Evolutionary conservation across 2,888 invertebrate species (phyloP).

Genomic region (Tetranychus truncatus): DNA sequence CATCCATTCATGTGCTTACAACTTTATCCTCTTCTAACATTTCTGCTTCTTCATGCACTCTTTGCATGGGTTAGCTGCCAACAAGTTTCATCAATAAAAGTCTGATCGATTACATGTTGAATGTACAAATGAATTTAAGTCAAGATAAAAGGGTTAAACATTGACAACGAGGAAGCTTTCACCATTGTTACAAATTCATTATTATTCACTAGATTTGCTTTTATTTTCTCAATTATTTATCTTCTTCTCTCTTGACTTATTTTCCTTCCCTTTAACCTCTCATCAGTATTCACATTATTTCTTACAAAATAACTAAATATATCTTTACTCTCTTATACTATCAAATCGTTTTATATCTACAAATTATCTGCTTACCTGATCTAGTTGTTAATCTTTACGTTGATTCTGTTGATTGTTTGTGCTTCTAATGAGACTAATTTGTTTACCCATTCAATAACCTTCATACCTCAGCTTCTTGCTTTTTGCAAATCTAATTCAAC

Average conservation of each 20-base stretch:
- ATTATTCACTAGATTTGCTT: not conserved
- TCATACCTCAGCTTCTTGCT: not conserved
- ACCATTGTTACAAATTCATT: not conserved
- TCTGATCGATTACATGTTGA: not conserved
- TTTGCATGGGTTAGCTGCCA: no score
- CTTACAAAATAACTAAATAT: not conserved
- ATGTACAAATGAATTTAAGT: not conserved
- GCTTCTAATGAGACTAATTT: not conserved
- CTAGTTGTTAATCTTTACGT: not conserved
- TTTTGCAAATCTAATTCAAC: not conserved
- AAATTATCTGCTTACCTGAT: not conserved
- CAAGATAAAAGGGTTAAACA: not conserved
- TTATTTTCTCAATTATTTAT: not conserved
- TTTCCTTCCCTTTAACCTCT: not conserved
- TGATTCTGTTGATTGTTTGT: not conserved
- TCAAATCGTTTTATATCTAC: not conserved
- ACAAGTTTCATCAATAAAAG: no score
- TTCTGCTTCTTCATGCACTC: no score
- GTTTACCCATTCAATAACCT: not conserved
- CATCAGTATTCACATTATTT: not conserved
- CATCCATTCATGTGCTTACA: no score
- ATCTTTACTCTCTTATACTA: no score
- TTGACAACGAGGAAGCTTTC: not conserved
- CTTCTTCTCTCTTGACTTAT: not conserved
- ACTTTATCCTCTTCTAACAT: no score